Conservation (phyloP, 2,888 invertebrate genomes). For the Nomada ferruginata region DNA sequence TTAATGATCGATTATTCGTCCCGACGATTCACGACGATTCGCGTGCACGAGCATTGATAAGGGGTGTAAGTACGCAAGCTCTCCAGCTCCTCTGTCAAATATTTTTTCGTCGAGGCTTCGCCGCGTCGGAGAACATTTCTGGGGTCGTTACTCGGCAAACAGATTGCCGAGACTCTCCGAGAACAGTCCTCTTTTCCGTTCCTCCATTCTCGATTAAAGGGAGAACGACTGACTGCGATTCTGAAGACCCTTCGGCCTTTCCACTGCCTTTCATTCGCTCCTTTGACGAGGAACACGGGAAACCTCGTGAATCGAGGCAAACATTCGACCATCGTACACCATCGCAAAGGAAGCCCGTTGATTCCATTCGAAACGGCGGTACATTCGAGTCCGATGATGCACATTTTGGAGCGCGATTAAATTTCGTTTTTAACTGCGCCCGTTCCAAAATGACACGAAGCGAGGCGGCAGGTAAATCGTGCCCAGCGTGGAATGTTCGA, state of each 20-base stretch:
- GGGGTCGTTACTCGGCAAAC: conserved; percentile 36
- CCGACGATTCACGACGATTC: conserved; percentile 5
- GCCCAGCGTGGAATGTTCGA: background rate
- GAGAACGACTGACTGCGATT: conserved; percentile 8
- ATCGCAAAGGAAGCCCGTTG: background rate
- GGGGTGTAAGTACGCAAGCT: background rate
- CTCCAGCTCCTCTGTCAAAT: background rate
- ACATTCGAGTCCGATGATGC: background rate
- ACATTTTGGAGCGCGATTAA: conserved; percentile 13
- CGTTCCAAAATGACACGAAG: background rate
- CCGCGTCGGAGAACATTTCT: background rate
- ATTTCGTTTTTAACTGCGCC: conserved; percentile 28
- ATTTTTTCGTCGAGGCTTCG: background rate
- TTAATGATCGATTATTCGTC: conserved; percentile 51
- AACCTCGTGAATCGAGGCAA: conserved; percentile 19
- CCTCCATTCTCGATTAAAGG: conserved; percentile 8
- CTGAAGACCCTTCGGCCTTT: conserved; percentile 14
- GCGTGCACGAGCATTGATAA: background rate
- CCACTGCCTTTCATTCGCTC: conserved; percentile 6
- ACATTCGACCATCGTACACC: conserved; percentile 5
- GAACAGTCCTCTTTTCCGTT: no score
- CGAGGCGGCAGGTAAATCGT: background rate
- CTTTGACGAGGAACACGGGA: conserved; percentile 16
- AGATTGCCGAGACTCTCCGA: background rate
- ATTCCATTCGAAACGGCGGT: conserved; percentile 9